phyloP scores from a whole-genome alignment of 2,797 vertebrate species.

The Lacerta bilineata region DNA sequence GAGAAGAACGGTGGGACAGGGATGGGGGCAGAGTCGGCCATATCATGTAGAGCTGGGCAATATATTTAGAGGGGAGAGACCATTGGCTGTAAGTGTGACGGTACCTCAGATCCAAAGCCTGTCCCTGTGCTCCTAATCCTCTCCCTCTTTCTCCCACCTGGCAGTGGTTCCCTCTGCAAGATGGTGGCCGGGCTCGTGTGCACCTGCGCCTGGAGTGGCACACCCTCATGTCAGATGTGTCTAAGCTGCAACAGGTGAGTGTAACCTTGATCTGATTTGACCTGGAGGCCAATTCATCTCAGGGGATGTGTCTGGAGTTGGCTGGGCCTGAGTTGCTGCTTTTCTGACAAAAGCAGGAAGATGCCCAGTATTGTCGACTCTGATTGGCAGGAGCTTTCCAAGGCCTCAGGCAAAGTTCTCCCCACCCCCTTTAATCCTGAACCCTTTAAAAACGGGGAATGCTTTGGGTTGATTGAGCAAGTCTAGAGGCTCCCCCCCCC shows the following conservation, averaged over 20 bases:
- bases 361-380: neutral
- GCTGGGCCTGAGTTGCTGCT: neutral
- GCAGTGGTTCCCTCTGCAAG: slow-evolving; percentile 91
- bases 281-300: neutral
- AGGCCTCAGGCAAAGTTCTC: neutral
- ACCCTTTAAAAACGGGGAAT: neutral
- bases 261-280: neutral
- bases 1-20: neutral
- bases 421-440: neutral
- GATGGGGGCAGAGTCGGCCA: neutral
- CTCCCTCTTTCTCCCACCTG: slow-evolving; percentile 17
- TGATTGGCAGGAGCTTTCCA: neutral
- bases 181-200: slow-evolving; percentile 87
- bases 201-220: slow-evolving; percentile 94
- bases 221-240: slow-evolving; percentile 86
- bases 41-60: neutral
- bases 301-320: neutral
- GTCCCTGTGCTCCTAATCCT: neutral
- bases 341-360: neutral
- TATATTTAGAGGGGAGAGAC: neutral
- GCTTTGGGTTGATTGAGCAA: neutral
- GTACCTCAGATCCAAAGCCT: neutral
- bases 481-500: neutral
- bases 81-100: neutral
- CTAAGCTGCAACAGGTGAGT: slow-evolving; percentile 88